Evolutionary conservation across 2,888 invertebrate species (phyloP).

Genomic region (Sisyra nigra): DNA sequence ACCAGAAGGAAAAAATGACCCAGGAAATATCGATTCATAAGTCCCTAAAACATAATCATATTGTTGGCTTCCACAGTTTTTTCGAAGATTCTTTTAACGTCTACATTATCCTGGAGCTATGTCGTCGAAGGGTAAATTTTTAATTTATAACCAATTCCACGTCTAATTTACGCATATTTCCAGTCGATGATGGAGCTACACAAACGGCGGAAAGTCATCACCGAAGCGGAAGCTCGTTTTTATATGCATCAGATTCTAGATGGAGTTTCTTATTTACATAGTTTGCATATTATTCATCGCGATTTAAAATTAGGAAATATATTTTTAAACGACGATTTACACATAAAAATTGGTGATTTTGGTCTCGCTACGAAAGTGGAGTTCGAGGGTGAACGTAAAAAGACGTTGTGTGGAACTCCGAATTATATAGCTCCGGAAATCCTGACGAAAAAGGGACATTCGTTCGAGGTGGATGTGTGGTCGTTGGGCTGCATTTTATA

Average conservation of each 20-base stretch:
- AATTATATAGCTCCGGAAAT: slow-evolving; percentile 99
- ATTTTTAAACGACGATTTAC: slow-evolving; percentile 84
- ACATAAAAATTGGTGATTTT: slow-evolving; percentile 97
- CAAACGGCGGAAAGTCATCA: slow-evolving; percentile 30
- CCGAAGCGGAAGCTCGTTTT: slow-evolving; percentile 93
- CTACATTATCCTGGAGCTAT: slow-evolving; percentile 90
- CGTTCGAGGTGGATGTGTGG: slow-evolving; percentile 98
- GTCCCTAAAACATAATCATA: slow-evolving; percentile 70
- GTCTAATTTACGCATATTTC: slow-evolving; percentile 14
- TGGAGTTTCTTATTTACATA: slow-evolving; percentile 90
- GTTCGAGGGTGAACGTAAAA: slow-evolving; percentile 72
- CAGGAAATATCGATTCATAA: slow-evolving; percentile 95
- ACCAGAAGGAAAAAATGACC: slow-evolving; percentile 94
- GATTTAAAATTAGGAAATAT: slow-evolving; percentile 97
- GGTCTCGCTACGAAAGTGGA: slow-evolving; percentile 90
- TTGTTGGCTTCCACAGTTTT: slow-evolving; percentile 88
- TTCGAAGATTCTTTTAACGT: slow-evolving; percentile 90
- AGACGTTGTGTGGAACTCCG: slow-evolving; percentile 98
- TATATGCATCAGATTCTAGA: slow-evolving; percentile 87
- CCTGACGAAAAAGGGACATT: slow-evolving; percentile 90
- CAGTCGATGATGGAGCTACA: slow-evolving; percentile 88
- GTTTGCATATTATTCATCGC: slow-evolving; percentile 85
- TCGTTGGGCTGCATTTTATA: slow-evolving; percentile 99
- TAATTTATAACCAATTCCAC: slow-evolving; percentile 2
- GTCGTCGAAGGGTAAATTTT: slow-evolving; percentile 70